phyloP scores from a whole-genome alignment of 2,888 invertebrate genomes.

The Patella ulyssiponensis region DNA sequence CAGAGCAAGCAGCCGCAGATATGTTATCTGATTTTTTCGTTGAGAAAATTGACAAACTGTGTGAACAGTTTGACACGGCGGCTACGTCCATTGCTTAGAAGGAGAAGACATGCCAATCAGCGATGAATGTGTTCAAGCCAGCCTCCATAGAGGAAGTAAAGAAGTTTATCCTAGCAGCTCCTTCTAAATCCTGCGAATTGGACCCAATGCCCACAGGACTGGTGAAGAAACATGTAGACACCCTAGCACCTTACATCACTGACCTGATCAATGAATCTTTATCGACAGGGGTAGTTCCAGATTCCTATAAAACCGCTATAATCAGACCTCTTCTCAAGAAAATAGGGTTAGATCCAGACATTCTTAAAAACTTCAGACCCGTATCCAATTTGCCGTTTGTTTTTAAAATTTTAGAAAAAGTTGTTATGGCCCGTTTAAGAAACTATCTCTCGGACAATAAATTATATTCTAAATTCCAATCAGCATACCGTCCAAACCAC shows the following conservation, averaged over 20 bases:
- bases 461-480: not conserved
- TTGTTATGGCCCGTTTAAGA: not conserved
- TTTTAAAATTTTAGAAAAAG: not conserved
- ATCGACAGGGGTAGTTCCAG: not conserved
- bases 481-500: not conserved
- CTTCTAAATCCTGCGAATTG: not conserved
- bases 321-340: not conserved
- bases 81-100: not conserved
- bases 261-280: not conserved
- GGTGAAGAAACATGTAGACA: not conserved
- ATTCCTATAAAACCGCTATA: not conserved
- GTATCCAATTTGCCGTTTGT: not conserved
- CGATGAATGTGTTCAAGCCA: not conserved
- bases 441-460: not conserved
- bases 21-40: not conserved
- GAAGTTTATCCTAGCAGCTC: not conserved
- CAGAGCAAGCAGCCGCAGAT: not conserved
- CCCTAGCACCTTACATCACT: not conserved
- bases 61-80: not conserved
- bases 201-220: not conserved
- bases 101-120: not conserved
- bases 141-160: not conserved
- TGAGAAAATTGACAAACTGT: slow-evolving; percentile 3
- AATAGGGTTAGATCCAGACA: not conserved
- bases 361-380: not conserved